Evolutionary conservation across 2,113 vertebrate species (phyloP), one percentile per base, ranked within the genome.

Genomic region (Amphiprion percula): DNA sequence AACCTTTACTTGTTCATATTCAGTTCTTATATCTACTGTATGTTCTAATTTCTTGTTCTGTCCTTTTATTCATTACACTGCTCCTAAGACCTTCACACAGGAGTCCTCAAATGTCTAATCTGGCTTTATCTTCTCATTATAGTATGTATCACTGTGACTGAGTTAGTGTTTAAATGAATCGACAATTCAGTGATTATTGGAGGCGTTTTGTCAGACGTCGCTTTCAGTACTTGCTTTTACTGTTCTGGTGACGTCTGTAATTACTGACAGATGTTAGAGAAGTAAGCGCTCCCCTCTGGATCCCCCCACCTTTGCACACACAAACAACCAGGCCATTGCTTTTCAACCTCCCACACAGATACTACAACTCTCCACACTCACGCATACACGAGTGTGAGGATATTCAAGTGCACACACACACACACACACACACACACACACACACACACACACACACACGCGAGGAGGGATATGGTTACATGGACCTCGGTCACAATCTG

Each of bases 341-440:
- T 86, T 90, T 79, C 68, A 84, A 89, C 90, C 92, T 90, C 90
- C 90, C 92, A 92, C 90, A 80, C 88, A 91, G 84, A 91, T 74
- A 79, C 63, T 82, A 80, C 85, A 86, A 80, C 64, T 75, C 72
- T 64, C 33, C 33, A 69, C 64, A 60, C 61, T 8, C 46, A 68
- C 65, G 70, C 58, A 83, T n/a, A 74, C 63, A 77, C 15, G 16
- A 56, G 49, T 9, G 4, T 37, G 39, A 70, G 79, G 49, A 81
- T 33, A 67, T 77, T 39, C 37, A 65, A 54, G 23, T 6, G 30
- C 30, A 30, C 15, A 68, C 54, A 70, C 62, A 74, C 82, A 68
- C 47, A 67, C 52, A 61, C 49, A 66, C 53, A 46, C 47, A 53
- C 58, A 68, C 54, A 70, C 62, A 74, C 82, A 68, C 30, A 30